Conservation (phyloP, 2,113 vertebrate species). For the Zingel zingel region DNA sequence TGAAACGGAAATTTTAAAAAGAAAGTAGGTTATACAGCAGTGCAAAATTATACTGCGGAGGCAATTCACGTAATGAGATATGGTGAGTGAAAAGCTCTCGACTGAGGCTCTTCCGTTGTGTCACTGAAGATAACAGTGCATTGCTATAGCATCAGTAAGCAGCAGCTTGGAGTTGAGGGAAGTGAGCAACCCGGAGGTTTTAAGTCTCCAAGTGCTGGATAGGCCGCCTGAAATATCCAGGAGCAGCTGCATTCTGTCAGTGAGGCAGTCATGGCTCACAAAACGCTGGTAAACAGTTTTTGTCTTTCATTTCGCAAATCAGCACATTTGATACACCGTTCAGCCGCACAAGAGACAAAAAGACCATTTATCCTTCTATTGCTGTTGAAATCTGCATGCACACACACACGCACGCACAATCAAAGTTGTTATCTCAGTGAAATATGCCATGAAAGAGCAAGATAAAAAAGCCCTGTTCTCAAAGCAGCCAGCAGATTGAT, state of each 20-base stretch:
- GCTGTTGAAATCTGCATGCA: conserved; percentile 20
- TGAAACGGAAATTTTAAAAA: conserved; percentile 3
- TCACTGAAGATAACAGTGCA: conserved; percentile 38
- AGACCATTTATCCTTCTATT: conserved; percentile 65
- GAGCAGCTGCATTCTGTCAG: conserved; percentile 70
- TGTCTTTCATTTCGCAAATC: conserved; percentile 75
- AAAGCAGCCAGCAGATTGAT: conserved; percentile 74
- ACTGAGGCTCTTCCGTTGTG: conserved; percentile 24
- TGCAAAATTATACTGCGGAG: conserved; percentile 13
- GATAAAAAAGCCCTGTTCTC: conserved; percentile 58
- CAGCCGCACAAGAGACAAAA: conserved; percentile 50
- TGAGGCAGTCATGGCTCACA: conserved; percentile 42
- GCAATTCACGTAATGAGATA: conserved; percentile 46
- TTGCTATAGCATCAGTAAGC: conserved; percentile 40
- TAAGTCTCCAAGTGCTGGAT: conserved; percentile 59
- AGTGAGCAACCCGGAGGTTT: conserved; percentile 52
- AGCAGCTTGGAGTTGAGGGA: conserved; percentile 47
- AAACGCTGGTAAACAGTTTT: conserved; percentile 74
- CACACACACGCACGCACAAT: conserved; percentile 24
- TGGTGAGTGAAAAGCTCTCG: conserved; percentile 33
- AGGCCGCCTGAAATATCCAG: conserved; percentile 64
- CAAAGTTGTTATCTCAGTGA: conserved; percentile 72
- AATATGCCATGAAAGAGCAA: conserved; percentile 66
- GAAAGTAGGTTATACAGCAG: conserved; percentile 35
- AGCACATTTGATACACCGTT: conserved; percentile 70